Conservation (phyloP, 2,113 vertebrate genomes). For the Fregata magnificens region DNA sequence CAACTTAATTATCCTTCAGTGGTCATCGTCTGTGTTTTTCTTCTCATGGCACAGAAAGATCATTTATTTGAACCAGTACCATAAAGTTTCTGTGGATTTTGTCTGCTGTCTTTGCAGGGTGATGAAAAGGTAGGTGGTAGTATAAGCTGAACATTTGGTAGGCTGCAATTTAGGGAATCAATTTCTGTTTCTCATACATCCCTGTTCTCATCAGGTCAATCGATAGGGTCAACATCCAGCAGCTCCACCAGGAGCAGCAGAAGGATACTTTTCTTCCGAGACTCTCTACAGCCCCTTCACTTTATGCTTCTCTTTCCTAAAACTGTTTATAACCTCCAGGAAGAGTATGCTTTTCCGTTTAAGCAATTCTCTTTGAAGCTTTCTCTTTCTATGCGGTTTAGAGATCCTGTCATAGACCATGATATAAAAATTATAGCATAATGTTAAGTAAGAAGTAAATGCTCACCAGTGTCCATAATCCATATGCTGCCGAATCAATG, state of each 20-base stretch:
- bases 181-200: background rate
- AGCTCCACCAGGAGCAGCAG: background rate
- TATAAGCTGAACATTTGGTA: background rate
- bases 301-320: background rate
- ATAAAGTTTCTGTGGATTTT: background rate
- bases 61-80: background rate
- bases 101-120: background rate
- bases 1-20: background rate
- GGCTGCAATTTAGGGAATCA: background rate
- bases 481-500: slow-evolving; percentile 78
- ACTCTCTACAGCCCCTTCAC: background rate
- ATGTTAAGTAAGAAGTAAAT: background rate
- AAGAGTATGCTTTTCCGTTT: background rate
- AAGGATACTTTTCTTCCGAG: background rate
- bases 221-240: background rate
- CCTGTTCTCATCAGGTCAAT: background rate
- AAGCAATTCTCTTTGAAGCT: background rate
- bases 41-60: background rate
- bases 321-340: background rate
- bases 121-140: background rate
- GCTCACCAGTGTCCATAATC: slow-evolving; percentile 80
- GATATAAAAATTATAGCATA: background rate
- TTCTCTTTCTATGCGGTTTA: background rate
- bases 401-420: background rate
- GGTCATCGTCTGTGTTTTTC: background rate